Evolutionary conservation across 1,140 invertebrate genomes (phyloP).

Genomic region (Asobara japonica): DNA sequence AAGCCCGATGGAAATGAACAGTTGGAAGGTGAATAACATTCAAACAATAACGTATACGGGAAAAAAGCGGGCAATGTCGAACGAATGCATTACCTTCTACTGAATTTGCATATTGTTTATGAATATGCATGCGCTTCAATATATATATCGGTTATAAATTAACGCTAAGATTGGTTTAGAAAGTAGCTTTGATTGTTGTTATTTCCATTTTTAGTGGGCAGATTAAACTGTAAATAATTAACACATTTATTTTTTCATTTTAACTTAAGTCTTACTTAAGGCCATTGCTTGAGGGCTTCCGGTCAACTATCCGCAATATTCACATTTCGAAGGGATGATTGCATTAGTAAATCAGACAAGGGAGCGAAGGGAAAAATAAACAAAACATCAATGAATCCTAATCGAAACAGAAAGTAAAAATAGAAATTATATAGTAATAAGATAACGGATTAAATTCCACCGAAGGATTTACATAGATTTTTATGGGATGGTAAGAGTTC

Average conservation of each 20-base stretch:
- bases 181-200: not conserved
- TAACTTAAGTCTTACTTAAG: too few species aligned
- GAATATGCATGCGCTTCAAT: not conserved
- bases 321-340: too few species aligned
- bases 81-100: not conserved
- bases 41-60: not conserved
- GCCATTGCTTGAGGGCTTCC: too few species aligned
- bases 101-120: not conserved
- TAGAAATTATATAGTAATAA: too few species aligned
- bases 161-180: not conserved
- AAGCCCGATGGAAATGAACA: slow-evolving; percentile 14
- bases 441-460: too few species aligned
- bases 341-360: too few species aligned
- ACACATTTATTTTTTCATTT: not conserved
- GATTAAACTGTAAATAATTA: not conserved
- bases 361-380: too few species aligned
- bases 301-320: too few species aligned
- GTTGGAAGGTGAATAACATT: not conserved
- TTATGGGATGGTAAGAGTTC: too few species aligned
- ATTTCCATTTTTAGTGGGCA: not conserved
- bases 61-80: not conserved
- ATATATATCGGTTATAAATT: not conserved
- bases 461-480: too few species aligned
- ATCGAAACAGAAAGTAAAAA: too few species aligned
- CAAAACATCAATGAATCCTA: too few species aligned